A percentile compares a stretch with the other conserved stretches of the same genome.
phyloP scores from a whole-genome alignment of 2,888 invertebrate genomes.

The Scrobipalpa costella region DNA sequence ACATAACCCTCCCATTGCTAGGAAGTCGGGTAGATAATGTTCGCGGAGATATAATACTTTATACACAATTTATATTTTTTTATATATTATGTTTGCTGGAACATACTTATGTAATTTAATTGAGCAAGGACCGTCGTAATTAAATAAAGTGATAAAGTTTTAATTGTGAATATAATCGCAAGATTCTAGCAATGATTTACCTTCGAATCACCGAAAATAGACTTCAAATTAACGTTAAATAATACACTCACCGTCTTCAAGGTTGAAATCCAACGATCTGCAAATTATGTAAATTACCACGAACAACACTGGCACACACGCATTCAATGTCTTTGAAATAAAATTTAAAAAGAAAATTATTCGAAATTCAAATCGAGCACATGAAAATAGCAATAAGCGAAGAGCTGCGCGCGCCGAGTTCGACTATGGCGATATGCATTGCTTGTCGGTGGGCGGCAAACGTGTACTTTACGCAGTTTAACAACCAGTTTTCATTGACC shows the following conservation, averaged over 20 bases:
- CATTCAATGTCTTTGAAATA: not conserved
- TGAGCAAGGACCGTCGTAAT: too few species aligned
- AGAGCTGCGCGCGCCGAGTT: constrained; percentile 57
- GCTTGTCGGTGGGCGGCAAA: constrained; percentile 51
- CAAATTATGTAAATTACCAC: constrained; percentile 1
- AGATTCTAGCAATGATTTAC: too few species aligned
- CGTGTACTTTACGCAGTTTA: constrained; percentile 50
- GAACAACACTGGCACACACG: constrained; percentile 13
- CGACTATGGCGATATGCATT: constrained; percentile 61
- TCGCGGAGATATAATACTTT: too few species aligned
- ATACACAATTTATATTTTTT: too few species aligned
- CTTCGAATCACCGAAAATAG: not conserved
- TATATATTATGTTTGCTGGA: too few species aligned
- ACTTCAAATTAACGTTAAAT: not conserved
- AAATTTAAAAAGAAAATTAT: constrained; percentile 4
- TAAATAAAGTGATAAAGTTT: too few species aligned
- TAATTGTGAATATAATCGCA: too few species aligned
- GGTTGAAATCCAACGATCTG: constrained; percentile 4
- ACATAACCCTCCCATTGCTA: too few species aligned
- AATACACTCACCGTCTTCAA: constrained; percentile 15
- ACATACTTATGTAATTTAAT: too few species aligned
- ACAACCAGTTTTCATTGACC: constrained; percentile 51
- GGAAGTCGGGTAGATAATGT: too few species aligned
- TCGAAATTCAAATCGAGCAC: constrained; percentile 20
- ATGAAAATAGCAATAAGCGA: constrained; percentile 38